These are phyloP conservation scores for Xanthia togata DNA, from an alignment of 2,888 invertebrate species.

Conservation along the genomic window DNA sequence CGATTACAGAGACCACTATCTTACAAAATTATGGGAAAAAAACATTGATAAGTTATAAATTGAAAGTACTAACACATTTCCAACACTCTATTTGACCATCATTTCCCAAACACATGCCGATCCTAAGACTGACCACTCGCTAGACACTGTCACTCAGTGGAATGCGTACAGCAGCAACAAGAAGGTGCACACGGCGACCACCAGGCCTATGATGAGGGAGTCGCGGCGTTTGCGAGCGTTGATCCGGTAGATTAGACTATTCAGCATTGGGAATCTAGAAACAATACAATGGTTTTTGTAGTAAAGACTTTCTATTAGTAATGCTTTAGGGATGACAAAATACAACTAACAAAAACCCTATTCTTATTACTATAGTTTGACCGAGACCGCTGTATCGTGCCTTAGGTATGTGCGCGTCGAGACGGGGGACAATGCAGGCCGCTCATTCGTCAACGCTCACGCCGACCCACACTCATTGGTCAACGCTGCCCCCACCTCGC, in stretches of 20 bases:
- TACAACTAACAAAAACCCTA: not conserved
- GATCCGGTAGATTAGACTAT: conserved; percentile 97
- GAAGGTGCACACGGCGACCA: conserved; percentile 97
- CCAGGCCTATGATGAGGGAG: conserved; percentile 96
- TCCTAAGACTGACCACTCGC: not conserved
- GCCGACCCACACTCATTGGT: too few relatives aligned
- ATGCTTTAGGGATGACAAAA: not conserved
- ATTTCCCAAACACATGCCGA: not conserved
- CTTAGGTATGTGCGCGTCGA: too few relatives aligned
- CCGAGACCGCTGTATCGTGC: too few relatives aligned
- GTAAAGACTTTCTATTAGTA: not conserved
- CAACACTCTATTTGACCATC: conserved; percentile 32
- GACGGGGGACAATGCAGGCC: too few relatives aligned
- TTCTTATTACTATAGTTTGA: not conserved
- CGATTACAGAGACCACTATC: conserved; percentile 42
- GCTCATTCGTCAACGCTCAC: too few relatives aligned
- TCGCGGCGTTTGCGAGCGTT: conserved; percentile 98
- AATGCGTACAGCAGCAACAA: conserved; percentile 95
- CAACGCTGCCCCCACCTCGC: too few relatives aligned
- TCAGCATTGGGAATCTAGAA: conserved; percentile 94
- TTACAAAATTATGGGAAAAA: conserved; percentile 22
- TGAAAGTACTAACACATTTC: conserved; percentile 22
- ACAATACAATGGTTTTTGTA: not conserved
- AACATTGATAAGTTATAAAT: conserved; percentile 27
- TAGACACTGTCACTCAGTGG: conserved; percentile 85